phyloP scores from a whole-genome alignment of 1,140 invertebrate genomes.

The Platyura marginata region DNA sequence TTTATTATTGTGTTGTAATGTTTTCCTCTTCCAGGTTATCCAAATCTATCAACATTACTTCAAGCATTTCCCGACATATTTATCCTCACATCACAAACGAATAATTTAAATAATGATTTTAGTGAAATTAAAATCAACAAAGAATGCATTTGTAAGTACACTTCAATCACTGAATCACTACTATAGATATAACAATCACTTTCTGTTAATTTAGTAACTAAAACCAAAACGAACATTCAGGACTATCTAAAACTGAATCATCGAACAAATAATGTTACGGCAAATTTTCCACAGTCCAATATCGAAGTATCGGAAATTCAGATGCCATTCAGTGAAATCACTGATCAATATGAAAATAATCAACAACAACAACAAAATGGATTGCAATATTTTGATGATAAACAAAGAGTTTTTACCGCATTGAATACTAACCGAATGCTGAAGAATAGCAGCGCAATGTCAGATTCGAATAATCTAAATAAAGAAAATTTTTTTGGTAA shows the following conservation, averaged over 20 bases:
- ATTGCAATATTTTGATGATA: too few species aligned
- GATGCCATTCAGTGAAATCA: too few species aligned
- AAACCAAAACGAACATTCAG: neutral
- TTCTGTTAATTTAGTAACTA: neutral
- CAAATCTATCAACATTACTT: slow-evolving; percentile 28
- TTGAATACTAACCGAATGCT: too few species aligned
- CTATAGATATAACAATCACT: neutral
- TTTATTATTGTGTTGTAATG: too few species aligned
- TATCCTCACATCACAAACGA: slow-evolving; percentile 6
- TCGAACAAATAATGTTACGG: neutral
- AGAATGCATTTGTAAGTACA: slow-evolving; percentile 7
- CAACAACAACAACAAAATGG: too few species aligned
- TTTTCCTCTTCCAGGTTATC: slow-evolving; percentile 28
- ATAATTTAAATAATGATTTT: slow-evolving; percentile 13
- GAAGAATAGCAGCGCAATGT: too few species aligned
- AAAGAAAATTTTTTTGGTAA: too few species aligned
- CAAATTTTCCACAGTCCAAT: neutral
- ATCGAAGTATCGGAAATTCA: neutral
- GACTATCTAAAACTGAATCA: neutral
- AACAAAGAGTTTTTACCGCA: too few species aligned
- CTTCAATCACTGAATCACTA: neutral
- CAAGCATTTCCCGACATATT: slow-evolving; percentile 32
- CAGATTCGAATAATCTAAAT: too few species aligned
- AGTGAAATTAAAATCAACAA: slow-evolving; percentile 12
- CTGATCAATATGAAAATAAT: too few species aligned